phyloP scores from a whole-genome alignment of 2,113 vertebrate species.

The Piliocolobus tephrosceles region DNA sequence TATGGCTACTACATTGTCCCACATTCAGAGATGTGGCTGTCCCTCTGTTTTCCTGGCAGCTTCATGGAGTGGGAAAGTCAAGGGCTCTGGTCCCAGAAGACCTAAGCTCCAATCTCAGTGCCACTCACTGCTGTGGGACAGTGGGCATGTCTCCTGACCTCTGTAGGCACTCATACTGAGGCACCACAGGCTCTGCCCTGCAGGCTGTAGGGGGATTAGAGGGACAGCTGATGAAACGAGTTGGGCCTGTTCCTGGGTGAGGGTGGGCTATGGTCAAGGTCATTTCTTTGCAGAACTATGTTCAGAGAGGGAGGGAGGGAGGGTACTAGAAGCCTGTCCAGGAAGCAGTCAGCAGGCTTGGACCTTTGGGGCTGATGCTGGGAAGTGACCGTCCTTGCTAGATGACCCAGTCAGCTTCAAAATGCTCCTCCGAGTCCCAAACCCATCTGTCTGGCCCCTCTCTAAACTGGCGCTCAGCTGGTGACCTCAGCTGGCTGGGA shows the following conservation, averaged over 20 bases:
- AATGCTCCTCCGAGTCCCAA: background rate
- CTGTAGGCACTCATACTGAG: background rate
- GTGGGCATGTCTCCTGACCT: background rate
- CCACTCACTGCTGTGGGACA: fast-evolving
- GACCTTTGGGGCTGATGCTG: constrained; percentile 9
- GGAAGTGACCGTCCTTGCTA: constrained; percentile 40
- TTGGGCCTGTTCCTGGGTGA: background rate
- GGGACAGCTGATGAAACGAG: fast-evolving
- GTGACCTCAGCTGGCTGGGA: background rate
- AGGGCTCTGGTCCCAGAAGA: background rate
- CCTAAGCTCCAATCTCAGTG: background rate
- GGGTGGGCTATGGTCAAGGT: background rate
- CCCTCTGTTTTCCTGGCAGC: background rate
- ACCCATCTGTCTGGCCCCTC: constrained; percentile 47
- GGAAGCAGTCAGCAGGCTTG: background rate
- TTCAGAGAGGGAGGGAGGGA: background rate
- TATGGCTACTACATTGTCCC: fast-evolving
- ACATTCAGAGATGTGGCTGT: fast-evolving
- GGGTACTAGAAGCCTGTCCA: background rate
- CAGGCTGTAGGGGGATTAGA: fast-evolving
- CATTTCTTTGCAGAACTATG: background rate
- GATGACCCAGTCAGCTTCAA: constrained; percentile 9
- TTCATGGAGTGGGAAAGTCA: fast-evolving
- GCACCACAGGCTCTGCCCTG: no score
- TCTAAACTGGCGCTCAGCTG: background rate